Conservation (phyloP, 1,140 invertebrate genomes). For the Reticulitermes speratus region DNA sequence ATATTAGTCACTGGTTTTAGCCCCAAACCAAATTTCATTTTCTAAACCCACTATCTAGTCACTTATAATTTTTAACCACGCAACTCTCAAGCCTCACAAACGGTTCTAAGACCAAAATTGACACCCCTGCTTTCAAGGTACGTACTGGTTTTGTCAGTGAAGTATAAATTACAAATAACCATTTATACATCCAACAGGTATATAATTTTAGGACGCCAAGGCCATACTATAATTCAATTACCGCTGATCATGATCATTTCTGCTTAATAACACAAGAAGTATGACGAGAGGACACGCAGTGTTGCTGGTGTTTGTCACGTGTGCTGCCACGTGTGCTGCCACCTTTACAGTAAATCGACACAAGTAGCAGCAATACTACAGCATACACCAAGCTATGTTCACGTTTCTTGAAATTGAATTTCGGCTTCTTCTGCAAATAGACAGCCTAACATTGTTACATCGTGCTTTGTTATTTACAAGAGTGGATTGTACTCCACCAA, state of each 20-base stretch:
- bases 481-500: no score
- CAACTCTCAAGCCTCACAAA: no score
- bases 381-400: no score
- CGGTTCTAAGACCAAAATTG: neutral
- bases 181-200: constrained; percentile 5
- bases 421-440: no score
- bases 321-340: neutral
- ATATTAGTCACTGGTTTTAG: no score
- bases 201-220: neutral
- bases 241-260: neutral
- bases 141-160: neutral
- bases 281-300: neutral
- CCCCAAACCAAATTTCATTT: no score
- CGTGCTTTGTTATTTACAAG: no score
- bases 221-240: constrained; percentile 4
- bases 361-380: neutral
- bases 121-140: neutral
- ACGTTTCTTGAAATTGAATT: no score
- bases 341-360: neutral
- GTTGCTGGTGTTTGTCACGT: neutral
- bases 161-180: neutral
- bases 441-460: no score
- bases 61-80: no score
- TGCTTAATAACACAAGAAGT: neutral
- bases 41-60: no score